Base-by-base conservation (phyloP, 2,888 invertebrate species). In the Rhingia campestris region DNA sequence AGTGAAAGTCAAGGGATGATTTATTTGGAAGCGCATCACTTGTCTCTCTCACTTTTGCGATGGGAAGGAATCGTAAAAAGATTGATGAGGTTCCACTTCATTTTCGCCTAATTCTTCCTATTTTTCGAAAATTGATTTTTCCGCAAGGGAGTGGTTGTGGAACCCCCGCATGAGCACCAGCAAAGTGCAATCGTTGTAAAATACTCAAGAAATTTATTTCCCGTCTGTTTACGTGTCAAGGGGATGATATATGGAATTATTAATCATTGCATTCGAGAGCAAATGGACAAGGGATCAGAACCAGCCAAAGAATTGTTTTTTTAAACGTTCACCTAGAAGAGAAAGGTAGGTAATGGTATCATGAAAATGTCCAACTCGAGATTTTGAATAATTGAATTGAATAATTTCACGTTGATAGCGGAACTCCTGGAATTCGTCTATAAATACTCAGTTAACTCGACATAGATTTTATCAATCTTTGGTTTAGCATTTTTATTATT, bases 21-120 rank as follows among this genome's bases (percentile, higher is more conserved):
- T 74, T 67, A 74, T 80, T 33, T 79, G 66, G 54, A 66, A 80
- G 70, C 58, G 54, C 30, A 66, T 59, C 54, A 59, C 61, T 61
- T 54, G 61, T 64, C 47, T 73, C 47, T 37, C 47, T 22, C 22
- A 22, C 22, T 22, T 22, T 22, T 14, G 53, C 59, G 6, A 12
- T 47, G 53, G 47, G 39, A 14, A 35, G 56, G 43, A 12, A 53
- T 47, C 63, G 63, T 30, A 22, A 51, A 51, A 58, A 80, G 73
- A 61, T 80, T 80, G 67, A 80, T 67, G 66, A 67, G 66, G 7
- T 54, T 58, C 47, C 54, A 61, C 45, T 66, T 59, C 33, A 54
- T 66, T 61, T 54, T 39, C 39, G 45, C 9, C 39, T 64, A 73
- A 72, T 79, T 72, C 63, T 56, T 64, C 51, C 12, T 77, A 45